Evolutionary conservation across 2,113 vertebrate genomes (phyloP).

Genomic region (Orycteropus afer): DNA sequence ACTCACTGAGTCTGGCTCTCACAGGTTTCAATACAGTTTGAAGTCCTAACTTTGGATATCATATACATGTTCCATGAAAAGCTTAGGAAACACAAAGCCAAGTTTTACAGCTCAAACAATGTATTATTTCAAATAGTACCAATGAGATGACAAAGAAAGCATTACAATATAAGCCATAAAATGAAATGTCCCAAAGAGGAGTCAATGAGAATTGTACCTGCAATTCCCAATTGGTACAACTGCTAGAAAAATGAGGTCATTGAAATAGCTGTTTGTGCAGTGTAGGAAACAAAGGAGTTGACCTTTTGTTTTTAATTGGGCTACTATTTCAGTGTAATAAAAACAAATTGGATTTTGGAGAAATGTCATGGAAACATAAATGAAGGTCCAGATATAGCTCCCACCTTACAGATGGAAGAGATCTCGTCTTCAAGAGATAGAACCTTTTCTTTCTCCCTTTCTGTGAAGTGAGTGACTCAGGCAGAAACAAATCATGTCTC

Average conservation of each 20-base stretch:
- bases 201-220: background rate
- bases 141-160: background rate
- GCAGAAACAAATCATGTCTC: background rate
- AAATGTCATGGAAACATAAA: background rate
- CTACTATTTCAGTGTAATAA: background rate
- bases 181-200: background rate
- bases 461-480: background rate
- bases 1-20: background rate
- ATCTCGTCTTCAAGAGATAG: background rate
- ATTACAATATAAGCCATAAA: background rate
- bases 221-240: background rate
- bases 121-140: background rate
- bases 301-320: background rate
- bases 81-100: background rate
- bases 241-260: background rate
- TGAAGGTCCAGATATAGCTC: background rate
- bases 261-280: background rate
- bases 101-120: background rate
- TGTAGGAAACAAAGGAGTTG: background rate
- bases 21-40: background rate
- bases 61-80: background rate
- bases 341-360: background rate
- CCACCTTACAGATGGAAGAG: background rate
- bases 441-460: background rate
- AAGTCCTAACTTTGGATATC: background rate